Base-by-base conservation (phyloP, 2,888 invertebrate genomes). In the Cremastinae sp. region DNA sequence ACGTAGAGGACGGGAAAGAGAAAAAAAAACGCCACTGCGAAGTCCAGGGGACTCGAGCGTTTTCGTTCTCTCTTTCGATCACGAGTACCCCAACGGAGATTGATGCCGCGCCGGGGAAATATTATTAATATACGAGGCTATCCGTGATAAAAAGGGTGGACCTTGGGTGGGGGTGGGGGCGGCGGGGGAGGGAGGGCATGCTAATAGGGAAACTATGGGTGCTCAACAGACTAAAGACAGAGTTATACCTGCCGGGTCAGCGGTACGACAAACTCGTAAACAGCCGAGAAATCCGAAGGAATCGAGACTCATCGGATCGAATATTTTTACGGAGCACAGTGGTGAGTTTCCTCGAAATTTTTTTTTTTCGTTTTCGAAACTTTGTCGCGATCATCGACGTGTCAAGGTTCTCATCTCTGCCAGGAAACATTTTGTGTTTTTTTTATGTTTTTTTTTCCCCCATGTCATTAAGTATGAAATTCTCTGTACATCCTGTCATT, bases 221-320 rank as follows among this genome's bases (percentile, higher is more conserved):
- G 96, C 96, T 90, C 97, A 97, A 93, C 97, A 96, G 93, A 96
- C 95, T 90, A 97, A 97, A 92, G 97, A 97, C 92, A 94, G 96
- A 90, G 93, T 94, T 87, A 92, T 94, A 87, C 93, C 94, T 87
- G 92, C 93, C 89, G 95, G 93, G 86, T 93, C 89, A 79, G 84
- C 95, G 83, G 93, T 94, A 89, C 93, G 95, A 88, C 93, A 94
- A 81, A 92, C 94, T 77, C 93, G 95, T 87, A 94, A 92, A 89
- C 95, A 95, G 91, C 94, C 94, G 83, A 92, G 94, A 88, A 92
- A 93, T 85, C 92, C 93, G 78, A 96, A 96, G 92, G 96, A 96
- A 92, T 94, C 94, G 90, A 93, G 95, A 90, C 93, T 94, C 86
- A 94, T 95, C 87, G 95, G 96, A 87, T 95, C 96, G 86, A 97